A percentile compares a stretch with the other conserved stretches of the same genome.
Conservation (phyloP, 1,140 invertebrate genomes). For the Bradysia coprophila region DNA sequence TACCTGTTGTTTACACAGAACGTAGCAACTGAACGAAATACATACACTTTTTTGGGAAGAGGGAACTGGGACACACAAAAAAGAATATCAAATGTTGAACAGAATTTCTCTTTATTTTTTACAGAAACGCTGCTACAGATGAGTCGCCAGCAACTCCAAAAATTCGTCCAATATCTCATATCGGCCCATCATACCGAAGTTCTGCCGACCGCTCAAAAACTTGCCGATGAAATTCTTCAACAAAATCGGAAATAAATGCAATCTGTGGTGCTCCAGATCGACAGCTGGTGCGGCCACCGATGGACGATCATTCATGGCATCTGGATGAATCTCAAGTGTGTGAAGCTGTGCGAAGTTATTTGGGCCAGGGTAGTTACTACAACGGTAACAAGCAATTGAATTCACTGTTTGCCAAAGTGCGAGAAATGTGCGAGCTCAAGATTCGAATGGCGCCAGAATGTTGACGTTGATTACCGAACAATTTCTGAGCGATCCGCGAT, state of each 20-base stretch:
- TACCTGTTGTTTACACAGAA: too few relatives aligned
- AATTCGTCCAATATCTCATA: constrained; percentile 84
- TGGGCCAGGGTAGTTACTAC: constrained; percentile 63
- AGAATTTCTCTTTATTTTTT: too few relatives aligned
- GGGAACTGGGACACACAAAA: too few relatives aligned
- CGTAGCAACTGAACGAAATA: too few relatives aligned
- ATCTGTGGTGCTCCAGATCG: constrained; percentile 65
- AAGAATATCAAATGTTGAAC: too few relatives aligned
- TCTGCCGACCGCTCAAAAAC: constrained; percentile 65
- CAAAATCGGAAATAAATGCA: constrained; percentile 25
- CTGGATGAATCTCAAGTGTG: constrained; percentile 72
- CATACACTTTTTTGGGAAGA: too few relatives aligned
- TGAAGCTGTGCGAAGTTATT: constrained; percentile 65
- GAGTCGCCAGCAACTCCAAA: constrained; percentile 72
- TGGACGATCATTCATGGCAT: constrained; percentile 73
- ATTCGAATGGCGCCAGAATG: constrained; percentile 73
- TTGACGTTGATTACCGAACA: constrained; percentile 75
- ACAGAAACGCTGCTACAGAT: constrained; percentile 75
- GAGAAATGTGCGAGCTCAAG: constrained; percentile 70
- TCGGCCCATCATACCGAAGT: constrained; percentile 77
- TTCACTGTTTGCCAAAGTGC: constrained; percentile 67
- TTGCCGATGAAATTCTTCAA: constrained; percentile 69
- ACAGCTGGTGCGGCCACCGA: constrained; percentile 67
- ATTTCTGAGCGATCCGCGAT: constrained; percentile 63
- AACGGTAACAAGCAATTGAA: constrained; percentile 64